Base-by-base conservation (phyloP, 2,113 vertebrate species). In the Indri indri region DNA sequence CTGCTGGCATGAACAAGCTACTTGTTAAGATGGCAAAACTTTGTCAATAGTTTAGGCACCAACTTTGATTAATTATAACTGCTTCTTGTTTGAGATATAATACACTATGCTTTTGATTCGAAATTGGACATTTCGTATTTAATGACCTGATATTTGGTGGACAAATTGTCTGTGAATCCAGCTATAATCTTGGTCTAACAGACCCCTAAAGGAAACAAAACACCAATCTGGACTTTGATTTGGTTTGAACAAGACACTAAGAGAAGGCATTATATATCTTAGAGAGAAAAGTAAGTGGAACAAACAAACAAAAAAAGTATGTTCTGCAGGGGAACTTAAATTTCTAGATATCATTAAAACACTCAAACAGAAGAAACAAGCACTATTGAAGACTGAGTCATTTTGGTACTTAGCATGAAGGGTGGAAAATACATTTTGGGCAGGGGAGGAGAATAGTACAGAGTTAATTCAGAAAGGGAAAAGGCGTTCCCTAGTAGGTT, bases 211-310 rank as follows among this genome's bases (percentile, higher is more conserved):
- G 10, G n/a, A 93, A 89, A 71, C 23, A 70, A 94, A 88, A 30
- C 18, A 71, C n/a, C 82, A 81, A 76, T 54, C n/a, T 61, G 25
- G 11, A 63, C 4, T 87, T 79, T 45, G 81, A 74, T 83, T 94
- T 79, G 10, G 20, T 71, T 93, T 94, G 68, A 97, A 84, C 2
- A 89, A 91, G 32, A 93, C n/a, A 96, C n/a, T 71, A 73, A 37
- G 52, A 30, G 76, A 95, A 74, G 14, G 6, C 4, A 77, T 34
- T 74, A 17, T 47, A n/a, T 25, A 13, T 83, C 63, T 92, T 76
- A 87, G 76, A 50, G 6, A 47, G 14, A 59, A 87, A 71, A 71
- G 54, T 57, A 82, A 27, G 10, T 73, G 40, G 57, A 90, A 52
- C 34, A 63, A 89, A 40, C 10, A 17, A 68, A 54, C 14, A 17